Conservation (phyloP, 2,797 vertebrate genomes). For the Peromyscus aztecus region DNA sequence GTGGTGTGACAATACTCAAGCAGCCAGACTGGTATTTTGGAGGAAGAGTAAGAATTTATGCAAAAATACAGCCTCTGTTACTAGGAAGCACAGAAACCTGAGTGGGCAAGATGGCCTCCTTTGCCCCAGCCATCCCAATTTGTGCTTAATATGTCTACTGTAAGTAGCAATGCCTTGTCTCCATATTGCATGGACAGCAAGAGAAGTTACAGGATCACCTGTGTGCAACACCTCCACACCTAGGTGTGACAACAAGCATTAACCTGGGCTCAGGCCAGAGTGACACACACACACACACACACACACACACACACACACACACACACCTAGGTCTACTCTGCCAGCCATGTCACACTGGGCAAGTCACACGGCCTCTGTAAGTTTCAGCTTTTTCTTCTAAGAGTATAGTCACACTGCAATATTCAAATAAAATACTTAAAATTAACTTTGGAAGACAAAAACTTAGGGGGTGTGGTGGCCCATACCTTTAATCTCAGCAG, state of each 20-base stretch:
- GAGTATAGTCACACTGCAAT: neutral
- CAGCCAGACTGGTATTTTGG: neutral
- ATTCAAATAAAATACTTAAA: neutral
- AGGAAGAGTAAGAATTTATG: neutral
- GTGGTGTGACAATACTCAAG: rapidly evolving
- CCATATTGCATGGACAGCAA: rapidly evolving
- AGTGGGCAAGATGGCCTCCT: rapidly evolving
- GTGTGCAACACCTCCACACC: neutral
- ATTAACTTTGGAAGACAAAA: neutral
- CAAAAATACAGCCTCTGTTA: neutral
- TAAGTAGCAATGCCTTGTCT: rapidly evolving
- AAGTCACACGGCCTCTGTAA: neutral
- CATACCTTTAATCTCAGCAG: neutral
- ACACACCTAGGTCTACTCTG: too few species aligned
- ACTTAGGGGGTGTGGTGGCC: neutral
- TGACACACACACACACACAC: too few species aligned
- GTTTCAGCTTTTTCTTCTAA: neutral
- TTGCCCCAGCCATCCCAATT: neutral
- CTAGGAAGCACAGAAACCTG: neutral
- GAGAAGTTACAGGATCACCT: rapidly evolving
- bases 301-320: rapidly evolving
- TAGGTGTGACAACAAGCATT: neutral
- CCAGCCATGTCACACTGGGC: rapidly evolving
- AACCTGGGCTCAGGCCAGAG: neutral
- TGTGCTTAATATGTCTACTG: rapidly evolving